These are phyloP conservation scores for Synanthedon myopaeformis DNA, from an alignment of 2,888 invertebrate genomes.

Conservation along the genomic window DNA sequence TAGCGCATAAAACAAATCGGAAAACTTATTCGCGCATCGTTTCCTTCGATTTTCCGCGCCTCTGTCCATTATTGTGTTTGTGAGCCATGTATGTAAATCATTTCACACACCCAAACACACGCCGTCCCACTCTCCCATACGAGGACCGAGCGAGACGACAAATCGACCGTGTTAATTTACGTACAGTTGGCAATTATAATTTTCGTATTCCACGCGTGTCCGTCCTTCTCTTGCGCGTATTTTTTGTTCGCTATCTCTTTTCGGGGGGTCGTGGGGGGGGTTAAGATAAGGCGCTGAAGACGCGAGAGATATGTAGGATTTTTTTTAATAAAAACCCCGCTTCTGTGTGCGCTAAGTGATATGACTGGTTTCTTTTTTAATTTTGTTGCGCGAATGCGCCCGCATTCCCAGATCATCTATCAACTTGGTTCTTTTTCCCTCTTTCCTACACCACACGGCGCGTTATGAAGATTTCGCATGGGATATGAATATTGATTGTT, in stretches of 20 bases:
- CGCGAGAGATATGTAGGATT: slow-evolving; percentile 68
- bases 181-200: slow-evolving; percentile 70
- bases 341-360: slow-evolving; percentile 69
- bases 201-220: slow-evolving; percentile 49
- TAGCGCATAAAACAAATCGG: slow-evolving; percentile 38
- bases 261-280: slow-evolving; percentile 22
- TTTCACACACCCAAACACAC: slow-evolving; percentile 19
- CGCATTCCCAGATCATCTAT: slow-evolving; percentile 56
- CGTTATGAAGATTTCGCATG: slow-evolving; percentile 62
- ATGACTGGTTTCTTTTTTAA: slow-evolving; percentile 68
- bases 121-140: slow-evolving; percentile 9
- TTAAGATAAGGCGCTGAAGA: slow-evolving; percentile 58
- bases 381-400: slow-evolving; percentile 58
- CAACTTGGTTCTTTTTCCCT: slow-evolving; percentile 33
- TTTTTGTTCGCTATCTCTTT: slow-evolving; percentile 53
- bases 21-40: slow-evolving; percentile 47
- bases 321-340: slow-evolving; percentile 63
- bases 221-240: slow-evolving; percentile 51
- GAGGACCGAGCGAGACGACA: slow-evolving; percentile 17
- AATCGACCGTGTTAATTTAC: slow-evolving; percentile 68
- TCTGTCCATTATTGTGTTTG: slow-evolving; percentile 58
- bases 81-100: slow-evolving; percentile 64
- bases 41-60: slow-evolving; percentile 59
- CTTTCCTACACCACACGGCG: slow-evolving; percentile 19
- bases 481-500: slow-evolving; percentile 70